Percentiles rank a stretch among this genome's conserved stretches.
Evolutionary conservation across 1,140 invertebrate species (phyloP).

Genomic region (Habropoda laboriosa): DNA sequence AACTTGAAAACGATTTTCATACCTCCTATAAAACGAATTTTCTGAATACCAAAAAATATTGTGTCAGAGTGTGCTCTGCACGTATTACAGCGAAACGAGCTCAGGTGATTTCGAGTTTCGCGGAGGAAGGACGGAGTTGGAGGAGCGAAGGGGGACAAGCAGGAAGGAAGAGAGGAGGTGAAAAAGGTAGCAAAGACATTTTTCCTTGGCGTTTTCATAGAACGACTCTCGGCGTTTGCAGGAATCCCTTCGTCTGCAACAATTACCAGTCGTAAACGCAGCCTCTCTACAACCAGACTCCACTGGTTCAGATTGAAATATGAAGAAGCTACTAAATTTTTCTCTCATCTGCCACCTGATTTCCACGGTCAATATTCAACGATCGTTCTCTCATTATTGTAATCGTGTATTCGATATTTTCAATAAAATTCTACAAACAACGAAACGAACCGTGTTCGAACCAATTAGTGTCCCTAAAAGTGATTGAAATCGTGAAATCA

Average conservation of each 20-base stretch:
- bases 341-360: no score
- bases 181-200: constrained; percentile 59
- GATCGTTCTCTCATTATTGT: no score
- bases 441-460: no score
- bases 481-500: no score
- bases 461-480: no score
- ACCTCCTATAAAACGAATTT: no score
- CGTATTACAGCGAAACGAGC: background rate
- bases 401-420: no score
- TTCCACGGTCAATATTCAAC: no score
- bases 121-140: background rate
- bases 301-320: constrained; percentile 74
- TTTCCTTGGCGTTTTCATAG: constrained; percentile 70
- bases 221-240: constrained; percentile 54
- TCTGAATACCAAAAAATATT: no score
- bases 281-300: constrained; percentile 35
- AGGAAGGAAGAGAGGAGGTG: background rate
- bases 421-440: no score
- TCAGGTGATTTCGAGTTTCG: background rate
- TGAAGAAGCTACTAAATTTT: constrained; percentile 59
- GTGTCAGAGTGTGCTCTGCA: no score
- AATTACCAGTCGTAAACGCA: constrained; percentile 76
- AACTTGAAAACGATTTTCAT: background rate
- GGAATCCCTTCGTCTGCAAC: constrained; percentile 73
- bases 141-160: background rate